Evolutionary conservation across 2,888 invertebrate species (phyloP).

Genomic region (Alsophila aescularia): DNA sequence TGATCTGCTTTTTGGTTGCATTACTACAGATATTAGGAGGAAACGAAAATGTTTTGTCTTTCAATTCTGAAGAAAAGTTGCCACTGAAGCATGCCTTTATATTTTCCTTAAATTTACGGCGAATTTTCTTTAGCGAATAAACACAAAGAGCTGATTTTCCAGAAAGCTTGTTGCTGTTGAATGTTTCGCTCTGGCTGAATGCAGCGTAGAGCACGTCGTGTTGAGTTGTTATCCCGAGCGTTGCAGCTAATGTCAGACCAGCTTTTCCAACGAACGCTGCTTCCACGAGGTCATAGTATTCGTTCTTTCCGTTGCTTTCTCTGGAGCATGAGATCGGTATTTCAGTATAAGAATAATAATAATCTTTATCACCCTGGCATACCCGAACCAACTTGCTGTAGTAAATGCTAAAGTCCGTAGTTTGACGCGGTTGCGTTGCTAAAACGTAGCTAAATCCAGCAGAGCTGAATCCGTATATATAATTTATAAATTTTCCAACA

Average conservation of each 20-base stretch:
- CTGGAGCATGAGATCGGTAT: slow-evolving; percentile 96
- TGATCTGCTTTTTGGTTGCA: slow-evolving; percentile 95
- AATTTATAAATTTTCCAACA: slow-evolving; percentile 96
- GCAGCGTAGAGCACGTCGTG: slow-evolving; percentile 98
- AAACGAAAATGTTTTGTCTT: slow-evolving; percentile 97
- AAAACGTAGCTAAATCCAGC: slow-evolving; percentile 98
- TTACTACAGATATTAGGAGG: slow-evolving; percentile 94
- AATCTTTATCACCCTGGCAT: slow-evolving; percentile 97
- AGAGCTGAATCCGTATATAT: slow-evolving; percentile 98
- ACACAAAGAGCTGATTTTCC: slow-evolving; percentile 94
- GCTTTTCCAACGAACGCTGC: slow-evolving; percentile 98
- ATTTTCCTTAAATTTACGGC: slow-evolving; percentile 97
- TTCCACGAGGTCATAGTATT: slow-evolving; percentile 97
- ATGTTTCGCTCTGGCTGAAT: slow-evolving; percentile 93
- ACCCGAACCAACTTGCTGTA: slow-evolving; percentile 97
- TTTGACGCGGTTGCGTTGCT: slow-evolving; percentile 97
- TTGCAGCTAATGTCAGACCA: slow-evolving; percentile 95
- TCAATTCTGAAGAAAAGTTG: slow-evolving; percentile 92
- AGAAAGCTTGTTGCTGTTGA: slow-evolving; percentile 87
- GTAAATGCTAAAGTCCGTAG: too few relatives aligned
- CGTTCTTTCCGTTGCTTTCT: slow-evolving; percentile 88
- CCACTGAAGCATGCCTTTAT: slow-evolving; percentile 98
- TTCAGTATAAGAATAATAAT: slow-evolving; percentile 99
- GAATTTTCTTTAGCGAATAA: slow-evolving; percentile 95
- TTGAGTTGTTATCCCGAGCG: slow-evolving; percentile 94